These are phyloP conservation scores for Mylabris phalerata DNA, from an alignment of 1,140 invertebrate species.

Conservation along the genomic window DNA sequence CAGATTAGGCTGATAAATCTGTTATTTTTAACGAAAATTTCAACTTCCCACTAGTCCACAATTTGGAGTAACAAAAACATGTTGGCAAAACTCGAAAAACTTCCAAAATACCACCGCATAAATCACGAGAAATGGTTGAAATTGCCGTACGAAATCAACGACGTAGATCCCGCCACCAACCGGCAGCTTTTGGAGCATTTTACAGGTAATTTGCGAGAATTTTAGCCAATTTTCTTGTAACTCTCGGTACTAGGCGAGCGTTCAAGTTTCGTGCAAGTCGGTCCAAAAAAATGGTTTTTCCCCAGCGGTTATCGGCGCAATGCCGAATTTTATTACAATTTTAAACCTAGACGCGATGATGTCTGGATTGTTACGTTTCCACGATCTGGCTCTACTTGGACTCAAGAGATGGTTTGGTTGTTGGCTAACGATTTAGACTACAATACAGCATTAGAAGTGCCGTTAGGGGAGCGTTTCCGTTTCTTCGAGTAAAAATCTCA, in stretches of 20 bases:
- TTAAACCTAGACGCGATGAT: slow-evolving; percentile 57
- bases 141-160: slow-evolving; percentile 48
- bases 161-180: slow-evolving; percentile 45
- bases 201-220: slow-evolving; percentile 40
- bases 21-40: too few relatives aligned
- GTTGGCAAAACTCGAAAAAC: too few relatives aligned
- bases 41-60: too few relatives aligned
- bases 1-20: too few relatives aligned
- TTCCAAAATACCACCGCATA: too few relatives aligned
- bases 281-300: slow-evolving; percentile 65
- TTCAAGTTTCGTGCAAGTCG: slow-evolving; percentile 54
- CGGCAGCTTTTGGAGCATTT: slow-evolving; percentile 48
- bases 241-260: slow-evolving; percentile 49
- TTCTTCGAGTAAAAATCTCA: slow-evolving; percentile 61
- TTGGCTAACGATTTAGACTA: slow-evolving; percentile 66
- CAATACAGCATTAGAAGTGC: slow-evolving; percentile 49
- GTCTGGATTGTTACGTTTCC: slow-evolving; percentile 70
- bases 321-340: slow-evolving; percentile 61
- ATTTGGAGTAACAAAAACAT: too few relatives aligned
- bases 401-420: slow-evolving; percentile 74
- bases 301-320: slow-evolving; percentile 56
- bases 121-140: slow-evolving; percentile 6
- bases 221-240: not conserved
- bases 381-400: slow-evolving; percentile 78
- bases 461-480: slow-evolving; percentile 58